Evolutionary conservation across 2,113 vertebrate species (phyloP), one percentile per base, ranked within the genome.

Genomic region (Vulpes lagopus): DNA sequence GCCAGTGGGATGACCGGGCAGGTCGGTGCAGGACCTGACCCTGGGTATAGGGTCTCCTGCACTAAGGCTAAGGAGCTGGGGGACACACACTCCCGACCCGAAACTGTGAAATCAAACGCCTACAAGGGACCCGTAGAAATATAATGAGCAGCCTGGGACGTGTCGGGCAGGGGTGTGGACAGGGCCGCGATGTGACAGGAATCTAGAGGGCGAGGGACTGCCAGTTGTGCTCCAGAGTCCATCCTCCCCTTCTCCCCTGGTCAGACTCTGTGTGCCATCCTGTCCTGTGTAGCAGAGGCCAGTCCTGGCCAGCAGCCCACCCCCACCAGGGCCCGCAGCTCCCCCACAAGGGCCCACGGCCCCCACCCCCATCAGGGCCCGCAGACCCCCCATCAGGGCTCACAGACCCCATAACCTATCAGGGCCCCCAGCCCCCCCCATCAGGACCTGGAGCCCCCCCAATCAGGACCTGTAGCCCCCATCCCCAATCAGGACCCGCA

Each of bases 111-210:
- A 10, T 5, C 6, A 4, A 85, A 67, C 20, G 49, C 69, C 51
- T 8, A 0, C 43, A 17, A 12, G 7, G 17, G 49, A n/a, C 15
- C 19, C 12, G 0, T 2, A 2, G 60, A 25, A 57, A 27, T 2
- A 11, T 0, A 8, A 10, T 0, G 60, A 43, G 14, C 14, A 7
- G 35, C 2, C 0, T 0, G 14, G n/a, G 9, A 59, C 16, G 7
- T 17, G 17, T 49, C 65, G 57, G 59, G 53, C 19, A 0, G 1
- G 14, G 57, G 17, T 3, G 5, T 0, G 3, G 27, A 1, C 12
- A 35, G 51, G 64, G 14, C 32, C 5, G 0, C 0, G 14, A 20
- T 30, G 51, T 17, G n/a, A 76, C 32, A 5, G 2, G 79, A 14
- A 10, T 17, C n/a, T n/a, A 4, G 38, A 4, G 55, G 35, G 20